Conservation (phyloP, 64 coral and sea anemone genomes). For the Stichodactyla mertensii region DNA sequence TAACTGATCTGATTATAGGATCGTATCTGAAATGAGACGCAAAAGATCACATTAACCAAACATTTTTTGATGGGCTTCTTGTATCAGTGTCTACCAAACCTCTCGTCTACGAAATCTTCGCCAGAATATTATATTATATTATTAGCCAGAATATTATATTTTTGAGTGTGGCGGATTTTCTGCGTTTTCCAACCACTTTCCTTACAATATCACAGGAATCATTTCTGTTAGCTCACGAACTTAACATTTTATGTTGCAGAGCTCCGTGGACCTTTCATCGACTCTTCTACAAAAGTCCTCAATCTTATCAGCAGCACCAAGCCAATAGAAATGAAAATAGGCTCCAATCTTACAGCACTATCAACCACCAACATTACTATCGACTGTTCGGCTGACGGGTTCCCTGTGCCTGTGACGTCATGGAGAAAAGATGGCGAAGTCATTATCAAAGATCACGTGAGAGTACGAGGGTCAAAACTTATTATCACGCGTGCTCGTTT, state of each 20-base stretch:
- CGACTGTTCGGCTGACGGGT: conserved; percentile 43
- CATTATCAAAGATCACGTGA: conserved; percentile 31
- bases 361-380: conserved; percentile 61
- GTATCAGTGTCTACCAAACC: no score
- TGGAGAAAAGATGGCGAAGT: conserved; percentile 54
- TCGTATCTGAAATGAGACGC: no score
- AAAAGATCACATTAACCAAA: no score
- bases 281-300: conserved; percentile 14
- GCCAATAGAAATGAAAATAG: conserved; percentile 50
- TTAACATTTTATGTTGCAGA: conserved; percentile 1
- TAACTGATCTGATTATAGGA: no score
- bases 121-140: no score
- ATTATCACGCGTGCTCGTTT: conserved; percentile 5
- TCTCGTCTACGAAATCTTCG: no score
- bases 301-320: conserved; percentile 1
- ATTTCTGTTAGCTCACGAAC: neutral
- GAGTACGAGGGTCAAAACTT: conserved; percentile 14
- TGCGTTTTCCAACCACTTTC: no score
- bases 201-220: no score
- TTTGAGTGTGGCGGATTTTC: no score
- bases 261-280: conserved; percentile 14
- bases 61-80: no score
- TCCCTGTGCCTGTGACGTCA: conserved; percentile 52
- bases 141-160: no score
- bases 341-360: conserved; percentile 65